These are phyloP conservation scores for Brevipalpus yothersi DNA, from an alignment of 1,140 invertebrate species.

Conservation along the genomic window DNA sequence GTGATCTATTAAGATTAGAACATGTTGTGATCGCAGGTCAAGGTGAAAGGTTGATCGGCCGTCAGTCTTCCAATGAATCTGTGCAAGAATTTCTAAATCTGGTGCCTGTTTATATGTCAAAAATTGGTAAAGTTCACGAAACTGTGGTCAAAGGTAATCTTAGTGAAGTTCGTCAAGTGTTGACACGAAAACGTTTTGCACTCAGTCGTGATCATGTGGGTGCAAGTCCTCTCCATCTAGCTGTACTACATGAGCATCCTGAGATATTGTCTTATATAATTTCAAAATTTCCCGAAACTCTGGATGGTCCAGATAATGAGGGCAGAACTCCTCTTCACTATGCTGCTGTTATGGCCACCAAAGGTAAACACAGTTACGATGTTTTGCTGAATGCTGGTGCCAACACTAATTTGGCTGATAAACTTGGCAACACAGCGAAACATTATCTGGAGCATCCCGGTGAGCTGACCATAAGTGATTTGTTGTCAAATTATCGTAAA, in stretches of 20 bases:
- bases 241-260: conserved; percentile 73
- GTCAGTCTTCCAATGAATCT: conserved; percentile 30
- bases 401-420: conserved; percentile 51
- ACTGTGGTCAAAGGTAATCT: conserved; percentile 40
- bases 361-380: conserved; percentile 57
- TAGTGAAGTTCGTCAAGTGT: conserved; percentile 48
- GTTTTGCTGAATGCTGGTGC: conserved; percentile 55
- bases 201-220: conserved; percentile 60
- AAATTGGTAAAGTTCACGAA: conserved; percentile 11
- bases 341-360: conserved; percentile 51
- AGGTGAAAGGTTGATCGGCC: conserved; percentile 13
- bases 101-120: conserved; percentile 42
- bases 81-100: conserved; percentile 37
- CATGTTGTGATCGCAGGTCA: conserved; percentile 17
- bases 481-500: conserved; percentile 11
- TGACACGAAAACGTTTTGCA: conserved; percentile 74
- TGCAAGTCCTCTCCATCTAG: conserved; percentile 71
- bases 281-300: conserved; percentile 22
- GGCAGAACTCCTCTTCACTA: conserved; percentile 72
- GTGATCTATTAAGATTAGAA: conserved; percentile 14
- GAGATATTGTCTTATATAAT: conserved; percentile 40
- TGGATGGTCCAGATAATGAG: conserved; percentile 47
- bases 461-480: conserved; percentile 15
- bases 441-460: conserved; percentile 34
- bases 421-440: conserved; percentile 41